Evolutionary conservation across 2,113 vertebrate species (phyloP).

Genomic region (Emydura subglobosa): DNA sequence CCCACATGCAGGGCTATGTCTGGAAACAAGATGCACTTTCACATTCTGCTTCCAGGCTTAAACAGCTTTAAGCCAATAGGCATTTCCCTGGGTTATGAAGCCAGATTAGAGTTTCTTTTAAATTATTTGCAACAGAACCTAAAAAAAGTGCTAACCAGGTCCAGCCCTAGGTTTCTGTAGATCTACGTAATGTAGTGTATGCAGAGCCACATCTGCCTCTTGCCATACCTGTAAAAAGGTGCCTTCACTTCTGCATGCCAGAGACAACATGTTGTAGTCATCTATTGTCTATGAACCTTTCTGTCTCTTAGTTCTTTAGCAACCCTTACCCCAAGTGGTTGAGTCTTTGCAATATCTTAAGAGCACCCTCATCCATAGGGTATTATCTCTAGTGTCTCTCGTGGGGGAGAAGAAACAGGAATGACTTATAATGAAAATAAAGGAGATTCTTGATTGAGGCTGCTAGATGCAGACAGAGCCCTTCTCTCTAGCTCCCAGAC

Average conservation of each 20-base stretch:
- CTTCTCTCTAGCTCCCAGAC: background rate
- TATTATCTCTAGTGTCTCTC: background rate
- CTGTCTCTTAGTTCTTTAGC: background rate
- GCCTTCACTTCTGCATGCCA: background rate
- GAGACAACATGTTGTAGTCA: background rate
- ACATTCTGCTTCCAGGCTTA: background rate
- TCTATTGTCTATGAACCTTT: background rate
- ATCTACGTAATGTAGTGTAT: background rate
- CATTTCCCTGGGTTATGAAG: background rate
- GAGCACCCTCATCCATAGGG: background rate
- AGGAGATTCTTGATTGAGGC: background rate
- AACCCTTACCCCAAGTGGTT: background rate
- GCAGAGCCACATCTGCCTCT: background rate
- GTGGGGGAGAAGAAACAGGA: background rate
- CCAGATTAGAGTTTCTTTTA: background rate
- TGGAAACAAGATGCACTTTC: slow-evolving; percentile 49
- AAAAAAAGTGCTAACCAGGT: background rate
- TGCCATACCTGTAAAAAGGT: background rate
- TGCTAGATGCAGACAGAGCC: background rate
- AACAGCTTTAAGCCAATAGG: slow-evolving; percentile 2
- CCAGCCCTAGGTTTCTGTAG: background rate
- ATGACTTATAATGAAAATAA: background rate
- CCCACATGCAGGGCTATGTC: rapidly evolving
- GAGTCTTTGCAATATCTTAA: background rate
- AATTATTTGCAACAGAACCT: background rate